Conservation (phyloP, 2,113 vertebrate genomes). For the Mesocricetus auratus region DNA sequence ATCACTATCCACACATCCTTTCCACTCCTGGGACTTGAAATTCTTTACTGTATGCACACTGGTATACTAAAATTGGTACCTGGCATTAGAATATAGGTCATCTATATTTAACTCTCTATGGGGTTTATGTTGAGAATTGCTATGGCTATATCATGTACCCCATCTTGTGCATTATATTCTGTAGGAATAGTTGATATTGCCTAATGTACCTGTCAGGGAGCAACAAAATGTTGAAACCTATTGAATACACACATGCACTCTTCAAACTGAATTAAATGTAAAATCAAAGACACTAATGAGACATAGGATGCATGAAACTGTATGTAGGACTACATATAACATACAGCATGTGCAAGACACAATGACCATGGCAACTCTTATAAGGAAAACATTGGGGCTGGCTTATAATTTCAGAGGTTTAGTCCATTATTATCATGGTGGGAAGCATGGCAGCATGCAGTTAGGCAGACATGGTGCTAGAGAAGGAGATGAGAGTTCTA, state of each 20-base stretch:
- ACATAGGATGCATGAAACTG: neutral
- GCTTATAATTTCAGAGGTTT: neutral
- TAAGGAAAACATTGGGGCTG: neutral
- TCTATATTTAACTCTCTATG: neutral
- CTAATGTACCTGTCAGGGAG: neutral
- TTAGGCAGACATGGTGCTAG: neutral
- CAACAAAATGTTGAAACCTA: neutral
- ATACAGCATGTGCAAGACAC: neutral
- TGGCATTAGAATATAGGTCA: constrained; percentile 22
- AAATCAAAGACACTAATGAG: neutral
- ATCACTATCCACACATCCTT: neutral
- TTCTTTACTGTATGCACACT: constrained; percentile 8
- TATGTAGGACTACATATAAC: neutral
- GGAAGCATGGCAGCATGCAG: neutral
- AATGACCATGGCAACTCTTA: neutral
- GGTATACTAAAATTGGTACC: neutral
- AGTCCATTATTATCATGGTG: neutral
- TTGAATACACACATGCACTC: neutral
- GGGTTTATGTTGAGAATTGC: neutral
- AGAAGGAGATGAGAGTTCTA: neutral
- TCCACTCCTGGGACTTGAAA: neutral
- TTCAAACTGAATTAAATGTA: neutral
- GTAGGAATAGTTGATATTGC: neutral
- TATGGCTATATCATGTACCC: neutral
- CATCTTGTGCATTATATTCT: neutral